These are phyloP conservation scores for Trypoxylon attenuatum DNA, from an alignment of 2,888 invertebrate genomes.

Conservation along the genomic window DNA sequence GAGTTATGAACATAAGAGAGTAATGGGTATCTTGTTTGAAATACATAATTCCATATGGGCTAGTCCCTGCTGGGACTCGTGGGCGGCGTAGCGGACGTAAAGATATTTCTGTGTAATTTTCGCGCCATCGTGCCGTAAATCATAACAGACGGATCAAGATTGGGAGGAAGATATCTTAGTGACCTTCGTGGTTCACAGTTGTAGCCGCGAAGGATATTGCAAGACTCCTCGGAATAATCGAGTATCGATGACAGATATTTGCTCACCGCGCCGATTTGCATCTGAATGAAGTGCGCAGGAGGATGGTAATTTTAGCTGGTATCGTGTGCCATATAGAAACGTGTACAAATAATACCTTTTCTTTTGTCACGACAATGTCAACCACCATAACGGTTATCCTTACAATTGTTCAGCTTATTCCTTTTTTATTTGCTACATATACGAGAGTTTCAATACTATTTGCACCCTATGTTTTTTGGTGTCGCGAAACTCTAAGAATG, in stretches of 20 bases:
- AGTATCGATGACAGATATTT: conserved; percentile 44
- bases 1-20: neutral
- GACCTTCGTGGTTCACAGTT: conserved; percentile 33
- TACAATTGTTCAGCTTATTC: too few species aligned
- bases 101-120: conserved; percentile 3
- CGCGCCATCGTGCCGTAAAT: conserved; percentile 8
- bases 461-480: too few species aligned
- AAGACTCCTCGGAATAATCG: conserved; percentile 37
- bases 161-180: conserved; percentile 24
- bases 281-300: conserved; percentile 46
- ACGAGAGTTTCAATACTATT: too few species aligned
- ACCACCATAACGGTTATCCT: neutral
- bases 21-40: neutral
- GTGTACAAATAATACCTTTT: conserved; percentile 25
- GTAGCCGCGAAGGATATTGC: conserved; percentile 23
- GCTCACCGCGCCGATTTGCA: conserved; percentile 37
- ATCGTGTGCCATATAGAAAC: conserved; percentile 6
- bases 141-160: conserved; percentile 14
- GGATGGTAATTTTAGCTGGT: conserved; percentile 31
- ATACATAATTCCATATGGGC: neutral
- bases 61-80: neutral
- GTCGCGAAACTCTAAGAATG: too few species aligned
- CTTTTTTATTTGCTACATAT: neutral
- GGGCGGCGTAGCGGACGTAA: neutral
- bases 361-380: conserved; percentile 9